Percentiles rank a stretch among this genome's conserved stretches.
phyloP scores from a whole-genome alignment of 2,888 invertebrate genomes.

The Parasteatoda lunata region DNA sequence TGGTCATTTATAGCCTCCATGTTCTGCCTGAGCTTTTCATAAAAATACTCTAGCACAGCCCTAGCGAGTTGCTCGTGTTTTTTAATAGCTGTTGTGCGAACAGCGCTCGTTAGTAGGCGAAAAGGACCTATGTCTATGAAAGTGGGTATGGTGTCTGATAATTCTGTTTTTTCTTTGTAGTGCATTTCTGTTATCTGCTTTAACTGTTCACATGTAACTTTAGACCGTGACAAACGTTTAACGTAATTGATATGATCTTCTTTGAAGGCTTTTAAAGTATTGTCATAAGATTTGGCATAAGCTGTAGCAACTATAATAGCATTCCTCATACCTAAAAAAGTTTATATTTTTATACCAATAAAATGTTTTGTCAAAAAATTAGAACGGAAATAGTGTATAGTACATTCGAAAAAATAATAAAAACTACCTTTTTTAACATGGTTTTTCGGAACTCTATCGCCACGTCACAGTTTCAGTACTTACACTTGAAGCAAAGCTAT shows the following conservation, averaged over 20 bases:
- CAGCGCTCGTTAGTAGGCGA: conserved; percentile 16
- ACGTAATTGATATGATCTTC: conserved; percentile 61
- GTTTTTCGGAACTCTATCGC: neutral
- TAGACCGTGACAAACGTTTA: conserved; percentile 26
- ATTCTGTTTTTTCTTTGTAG: conserved; percentile 10
- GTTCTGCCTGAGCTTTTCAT: conserved; percentile 21
- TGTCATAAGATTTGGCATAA: conserved; percentile 30
- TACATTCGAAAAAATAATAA: too few species aligned
- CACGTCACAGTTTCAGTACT: neutral
- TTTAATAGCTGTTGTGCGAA: conserved; percentile 19
- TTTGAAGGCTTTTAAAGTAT: conserved; percentile 31
- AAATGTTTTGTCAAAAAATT: neutral
- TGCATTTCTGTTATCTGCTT: conserved; percentile 32
- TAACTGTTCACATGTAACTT: conserved; percentile 24
- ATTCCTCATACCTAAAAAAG: conserved; percentile 29
- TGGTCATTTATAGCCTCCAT: conserved; percentile 41
- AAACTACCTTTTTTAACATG: neutral
- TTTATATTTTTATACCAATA: neutral
- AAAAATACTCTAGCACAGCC: conserved; percentile 29
- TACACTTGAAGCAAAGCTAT: too few species aligned
- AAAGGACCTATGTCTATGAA: conserved; percentile 51
- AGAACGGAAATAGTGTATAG: neutral
- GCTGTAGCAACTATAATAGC: conserved; percentile 32
- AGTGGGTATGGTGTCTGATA: conserved; percentile 24
- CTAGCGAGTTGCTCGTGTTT: conserved; percentile 48